A percentile compares a stretch with the other conserved stretches of the same genome.
Conservation (phyloP, 2,797 vertebrate genomes). For the Darevskia mixta region DNA sequence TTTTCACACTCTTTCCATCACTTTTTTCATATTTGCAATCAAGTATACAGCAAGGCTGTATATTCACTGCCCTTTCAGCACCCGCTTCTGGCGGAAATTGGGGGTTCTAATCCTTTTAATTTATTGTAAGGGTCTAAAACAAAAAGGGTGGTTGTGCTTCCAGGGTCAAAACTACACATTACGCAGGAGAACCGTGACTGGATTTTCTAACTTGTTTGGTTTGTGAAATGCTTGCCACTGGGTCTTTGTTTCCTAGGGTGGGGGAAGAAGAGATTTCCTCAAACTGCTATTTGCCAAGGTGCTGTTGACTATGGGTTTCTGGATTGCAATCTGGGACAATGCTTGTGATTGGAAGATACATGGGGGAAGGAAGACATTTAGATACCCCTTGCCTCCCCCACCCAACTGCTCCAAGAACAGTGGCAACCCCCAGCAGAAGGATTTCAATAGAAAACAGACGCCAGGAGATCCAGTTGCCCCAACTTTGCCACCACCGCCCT, state of each 20-base stretch:
- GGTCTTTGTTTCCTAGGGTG: no score
- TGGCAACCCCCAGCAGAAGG: neutral
- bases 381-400: neutral
- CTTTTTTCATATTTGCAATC: neutral
- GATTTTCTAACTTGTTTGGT: no score
- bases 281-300: no score
- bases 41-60: neutral
- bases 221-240: no score
- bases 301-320: no score
- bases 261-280: no score
- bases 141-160: neutral
- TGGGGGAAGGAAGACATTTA: neutral
- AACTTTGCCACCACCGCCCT: no score
- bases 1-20: neutral
- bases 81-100: neutral
- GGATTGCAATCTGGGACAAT: no score
- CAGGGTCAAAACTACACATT: no score
- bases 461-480: neutral
- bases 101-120: neutral
- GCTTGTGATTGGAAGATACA: neutral
- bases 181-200: no score
- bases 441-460: neutral
- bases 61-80: neutral
- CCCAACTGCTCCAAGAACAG: neutral
- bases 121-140: neutral